Base-by-base conservation (phyloP, 2,113 vertebrate species). In the Nyctibius bracteatus region DNA sequence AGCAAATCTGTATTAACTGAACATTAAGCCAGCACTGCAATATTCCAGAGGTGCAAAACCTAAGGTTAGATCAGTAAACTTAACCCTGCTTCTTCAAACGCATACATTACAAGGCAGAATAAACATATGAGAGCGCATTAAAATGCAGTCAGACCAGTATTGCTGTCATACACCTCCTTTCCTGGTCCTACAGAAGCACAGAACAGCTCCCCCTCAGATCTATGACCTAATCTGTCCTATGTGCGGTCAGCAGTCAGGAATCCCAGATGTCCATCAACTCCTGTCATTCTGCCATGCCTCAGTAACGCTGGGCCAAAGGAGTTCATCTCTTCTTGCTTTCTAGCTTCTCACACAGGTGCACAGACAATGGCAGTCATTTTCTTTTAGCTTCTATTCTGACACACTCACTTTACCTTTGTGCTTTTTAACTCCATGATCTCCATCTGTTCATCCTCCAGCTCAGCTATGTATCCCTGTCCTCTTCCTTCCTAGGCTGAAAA, bases 391-490 rank as follows among this genome's bases (percentile, higher is more conserved):
- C 79, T 58, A 54, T 11, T 39, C 49, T 90, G 81, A 88, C 70
- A 86, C n/a, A 70, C 41, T 90, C 62, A 77, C 66, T 96, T 94
- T 86, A 85, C 81, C 78, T 82, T 57, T 88, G 84, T 87, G 84
- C 65, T 89, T 81, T 94, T 94, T 72, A 96, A 57, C 88, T 91
- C 83, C 44, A 24, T 8, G 59, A 83, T 96, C 85, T 88, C 93
- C 90, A 93, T 94, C 94, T 96, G 93, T 94, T 96, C 84, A 49
- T 88, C 37, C 44, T 85, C 59, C 23, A 52, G 20, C 52, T 88
- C 79, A 81, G 57, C 73, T 77, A 43, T 47, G 47, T 41, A 46
- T 52, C 33, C 37, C 46, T 43, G 25, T 71, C 57, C 62, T 80
- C 58, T 66, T 79, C 43, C 46, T 87, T 66, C 82, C 70, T 11